Evolutionary conservation across 2,797 vertebrate genomes (phyloP).

Genomic region (Odontamblyopus rebecca): DNA sequence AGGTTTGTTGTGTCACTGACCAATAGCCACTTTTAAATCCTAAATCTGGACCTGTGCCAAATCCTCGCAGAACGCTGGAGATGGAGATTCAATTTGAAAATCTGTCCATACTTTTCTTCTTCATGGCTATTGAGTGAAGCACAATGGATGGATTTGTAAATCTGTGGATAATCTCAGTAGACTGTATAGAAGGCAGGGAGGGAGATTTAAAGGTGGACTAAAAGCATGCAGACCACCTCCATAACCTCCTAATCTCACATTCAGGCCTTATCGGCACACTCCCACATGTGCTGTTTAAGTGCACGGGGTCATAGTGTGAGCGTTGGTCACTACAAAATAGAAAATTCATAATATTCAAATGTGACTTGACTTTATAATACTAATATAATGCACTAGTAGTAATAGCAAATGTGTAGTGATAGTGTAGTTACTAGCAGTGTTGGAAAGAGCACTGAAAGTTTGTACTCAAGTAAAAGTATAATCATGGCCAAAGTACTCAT

Average conservation of each 20-base stretch:
- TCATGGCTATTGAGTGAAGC: slow-evolving; percentile 44
- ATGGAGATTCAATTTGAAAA: slow-evolving; percentile 51
- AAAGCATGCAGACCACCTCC: slow-evolving; percentile 36
- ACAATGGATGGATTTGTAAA: slow-evolving; percentile 53
- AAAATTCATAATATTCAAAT: neutral
- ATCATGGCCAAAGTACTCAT: no score
- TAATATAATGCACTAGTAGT: neutral
- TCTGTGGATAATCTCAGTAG: slow-evolving; percentile 48
- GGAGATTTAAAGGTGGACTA: slow-evolving; percentile 61
- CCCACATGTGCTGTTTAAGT: slow-evolving; percentile 3
- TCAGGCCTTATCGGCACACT: slow-evolving; percentile 26
- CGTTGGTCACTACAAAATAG: neutral
- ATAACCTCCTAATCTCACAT: slow-evolving; percentile 47
- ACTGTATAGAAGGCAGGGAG: slow-evolving; percentile 21
- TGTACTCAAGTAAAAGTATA: no score
- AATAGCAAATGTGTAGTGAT: neutral
- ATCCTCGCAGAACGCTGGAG: slow-evolving; percentile 39
- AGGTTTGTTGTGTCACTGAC: slow-evolving; percentile 21
- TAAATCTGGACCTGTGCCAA: slow-evolving; percentile 37
- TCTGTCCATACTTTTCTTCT: slow-evolving; percentile 37
- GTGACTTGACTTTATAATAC: neutral
- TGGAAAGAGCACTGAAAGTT: no score
- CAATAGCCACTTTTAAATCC: slow-evolving; percentile 18
- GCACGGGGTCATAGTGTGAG: neutral
- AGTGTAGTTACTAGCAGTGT: neutral